Evolutionary conservation across 2,888 invertebrate species (phyloP), one percentile per base, ranked within the genome.

Genomic region (Tillus elongatus): DNA sequence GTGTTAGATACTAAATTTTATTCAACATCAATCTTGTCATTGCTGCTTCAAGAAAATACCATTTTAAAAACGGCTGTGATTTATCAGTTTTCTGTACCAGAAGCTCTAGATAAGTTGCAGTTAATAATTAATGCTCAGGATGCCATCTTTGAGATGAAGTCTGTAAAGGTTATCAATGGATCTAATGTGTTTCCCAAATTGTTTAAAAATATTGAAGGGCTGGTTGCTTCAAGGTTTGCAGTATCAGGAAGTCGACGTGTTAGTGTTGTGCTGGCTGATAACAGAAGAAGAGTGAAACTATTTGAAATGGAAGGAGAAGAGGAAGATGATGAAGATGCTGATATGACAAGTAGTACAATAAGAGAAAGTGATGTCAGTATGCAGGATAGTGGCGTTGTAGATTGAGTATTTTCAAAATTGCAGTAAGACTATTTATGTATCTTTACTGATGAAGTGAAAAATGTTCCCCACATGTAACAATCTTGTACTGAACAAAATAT

Each of bases 231-330:
- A 39, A 67, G 71, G 43, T 73, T 93, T 53, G 82, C 91, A 2
- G 91, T 92, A 2, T 90, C 90, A 30, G 91, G 92, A 1, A 77
- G 79, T 3, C 65, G 82, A 16, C 82, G 85, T 66, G 88, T 93
- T 4, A 82, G 89, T 4, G 85, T 91, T 27, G 78, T 93, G 31
- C 68, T 92, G 27, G 82, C 87, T 10, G 82, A 85, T 49, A 86
- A 77, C 51, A 70, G 72, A 36, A 76, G 86, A 40, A 84, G 88
- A 61, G 83, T 93, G 29, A 73, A 88, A 43, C 73, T 92, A 32
- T 87, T 87, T 59, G 90, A 93, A 63, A 91, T 91, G 80, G 93
- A 93, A 68, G 84, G 82, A 0, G 92, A 92, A 57, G 91, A 89
- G 13, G 86, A 86, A 38, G 88, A 88, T 39, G 92, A 93, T 44